Base-by-base conservation (phyloP, 2,797 vertebrate genomes). In the Trichosurus vulpecula region DNA sequence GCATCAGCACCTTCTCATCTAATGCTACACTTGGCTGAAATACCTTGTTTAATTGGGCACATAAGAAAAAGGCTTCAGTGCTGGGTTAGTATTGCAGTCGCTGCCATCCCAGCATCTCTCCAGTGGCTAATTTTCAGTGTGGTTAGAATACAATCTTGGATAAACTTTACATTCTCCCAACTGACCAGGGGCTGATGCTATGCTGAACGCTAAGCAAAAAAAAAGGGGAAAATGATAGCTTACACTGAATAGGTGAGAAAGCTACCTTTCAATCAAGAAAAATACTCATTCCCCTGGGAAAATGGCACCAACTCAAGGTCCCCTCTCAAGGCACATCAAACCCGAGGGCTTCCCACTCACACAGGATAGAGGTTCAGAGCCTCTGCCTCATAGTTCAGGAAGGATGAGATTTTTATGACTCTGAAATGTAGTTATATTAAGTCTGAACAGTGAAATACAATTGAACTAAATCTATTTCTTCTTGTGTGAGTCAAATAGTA, bases 91-190 rank as follows among this genome's bases (percentile, higher is more conserved):
- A 22, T 14, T 66, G 29, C 93, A 93, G 56, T 81, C 81, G 55
- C 0, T 52, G 56, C 19, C 47, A 61, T 93, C 47, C 52, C 53
- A 54, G 66, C 91, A 95, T 94, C 54, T 90, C 41, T 74, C 74
- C n/a, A 93, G 11, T 92, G 35, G 58, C 90, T 90, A 35, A 90
- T 54, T 81, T 94, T 52, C 19, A 94, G 6, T 92, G 56, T 41
- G 92, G 51, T 91, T 41, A 47, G 51, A 81, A 95, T 57, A 95
- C 2, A 90, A 92, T 92, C 90, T 81, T 87, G 89, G 31, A 93
- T 22, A 95, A 58, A 95, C 57, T 93, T 22, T 29, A 19, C 27
- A 6, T 51, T 96, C 96, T 96, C 91, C 58, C 93, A 95, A 95
- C 35, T 91, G 51, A 29, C 27, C 47, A 57, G 90, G 19, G n/a